Evolutionary conservation across 2,113 vertebrate species (phyloP).

Genomic region (Puma concolor): DNA sequence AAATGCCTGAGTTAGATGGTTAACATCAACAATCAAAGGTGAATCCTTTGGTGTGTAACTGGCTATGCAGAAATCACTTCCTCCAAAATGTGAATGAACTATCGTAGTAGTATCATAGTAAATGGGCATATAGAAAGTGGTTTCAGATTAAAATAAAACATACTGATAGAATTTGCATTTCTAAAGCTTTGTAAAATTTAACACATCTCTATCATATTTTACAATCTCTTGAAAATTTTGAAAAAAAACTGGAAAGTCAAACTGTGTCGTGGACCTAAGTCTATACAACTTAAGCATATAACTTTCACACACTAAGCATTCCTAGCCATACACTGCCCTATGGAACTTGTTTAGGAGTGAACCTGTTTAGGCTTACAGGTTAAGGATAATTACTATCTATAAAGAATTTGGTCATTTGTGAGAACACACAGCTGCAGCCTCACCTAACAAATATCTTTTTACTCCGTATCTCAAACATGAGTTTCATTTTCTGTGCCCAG

Average conservation of each 20-base stretch:
- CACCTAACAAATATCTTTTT: background rate
- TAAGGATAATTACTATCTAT: background rate
- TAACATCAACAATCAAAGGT: background rate
- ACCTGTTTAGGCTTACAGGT: background rate
- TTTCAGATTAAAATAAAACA: background rate
- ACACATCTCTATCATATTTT: background rate
- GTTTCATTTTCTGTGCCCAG: background rate
- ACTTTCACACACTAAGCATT: background rate
- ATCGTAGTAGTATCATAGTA: background rate
- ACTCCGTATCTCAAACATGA: background rate
- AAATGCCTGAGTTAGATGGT: background rate
- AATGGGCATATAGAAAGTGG: background rate
- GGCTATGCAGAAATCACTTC: background rate
- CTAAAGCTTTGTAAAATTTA: background rate
- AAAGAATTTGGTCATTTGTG: background rate
- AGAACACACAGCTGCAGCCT: background rate
- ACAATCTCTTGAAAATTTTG: background rate
- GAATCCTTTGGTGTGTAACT: background rate
- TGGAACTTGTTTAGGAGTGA: background rate
- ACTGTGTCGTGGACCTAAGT: background rate
- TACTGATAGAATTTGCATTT: background rate
- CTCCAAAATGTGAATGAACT: background rate
- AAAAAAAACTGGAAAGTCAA: background rate
- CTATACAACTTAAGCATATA: background rate
- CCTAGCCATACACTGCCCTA: accelerated